Percentiles rank a stretch among this genome's conserved stretches.
Evolutionary conservation across 1,140 invertebrate genomes (phyloP).

Genomic region (Bombus confusus): DNA sequence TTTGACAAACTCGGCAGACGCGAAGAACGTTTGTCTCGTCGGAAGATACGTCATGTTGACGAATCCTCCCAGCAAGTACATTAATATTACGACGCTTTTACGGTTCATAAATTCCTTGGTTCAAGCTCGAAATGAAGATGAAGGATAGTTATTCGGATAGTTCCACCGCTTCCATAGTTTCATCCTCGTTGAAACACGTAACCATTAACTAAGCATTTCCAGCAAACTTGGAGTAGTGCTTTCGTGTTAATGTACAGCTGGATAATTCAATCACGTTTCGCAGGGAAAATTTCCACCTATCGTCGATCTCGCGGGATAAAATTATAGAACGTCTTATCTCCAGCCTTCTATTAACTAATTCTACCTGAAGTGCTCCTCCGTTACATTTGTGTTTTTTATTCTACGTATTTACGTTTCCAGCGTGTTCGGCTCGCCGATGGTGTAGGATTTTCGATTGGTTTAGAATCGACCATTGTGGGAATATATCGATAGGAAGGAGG

Average conservation of each 20-base stretch:
- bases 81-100: constrained; percentile 54
- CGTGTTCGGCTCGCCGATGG: not conserved
- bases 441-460: constrained; percentile 48
- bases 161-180: constrained; percentile 16
- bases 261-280: constrained; percentile 19
- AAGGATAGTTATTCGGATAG: constrained; percentile 52
- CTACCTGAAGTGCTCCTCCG: not conserved
- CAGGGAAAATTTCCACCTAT: not conserved
- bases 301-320: not conserved
- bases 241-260: constrained; percentile 9
- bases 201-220: constrained; percentile 24
- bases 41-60: constrained; percentile 7
- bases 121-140: constrained; percentile 49
- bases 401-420: not conserved
- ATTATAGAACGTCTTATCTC: not conserved
- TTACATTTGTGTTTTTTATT: not conserved
- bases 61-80: constrained; percentile 37
- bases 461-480: constrained; percentile 54
- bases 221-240: constrained; percentile 2
- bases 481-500: constrained; percentile 48
- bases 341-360: not conserved
- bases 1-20: not conserved
- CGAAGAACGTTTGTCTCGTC: not conserved
- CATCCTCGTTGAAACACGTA: not conserved
- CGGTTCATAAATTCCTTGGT: constrained; percentile 54